Evolutionary conservation across 2,797 vertebrate species (phyloP), one percentile per base, ranked within the genome.

Genomic region (Falco columbarius): DNA sequence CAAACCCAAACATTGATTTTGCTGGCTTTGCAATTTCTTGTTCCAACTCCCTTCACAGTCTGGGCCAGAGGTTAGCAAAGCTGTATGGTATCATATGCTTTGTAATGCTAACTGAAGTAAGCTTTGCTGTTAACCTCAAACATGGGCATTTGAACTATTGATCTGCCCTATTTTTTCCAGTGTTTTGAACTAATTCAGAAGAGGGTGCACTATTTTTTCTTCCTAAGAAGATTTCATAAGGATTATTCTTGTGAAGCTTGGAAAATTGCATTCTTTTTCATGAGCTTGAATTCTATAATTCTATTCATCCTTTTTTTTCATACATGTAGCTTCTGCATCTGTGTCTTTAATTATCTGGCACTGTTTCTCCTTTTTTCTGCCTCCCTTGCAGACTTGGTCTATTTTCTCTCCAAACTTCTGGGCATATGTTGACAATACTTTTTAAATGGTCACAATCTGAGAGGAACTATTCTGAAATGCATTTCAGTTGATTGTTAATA

Each of bases 401-500:
- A 85, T 93, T 97, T 95, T 89, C 81, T 86, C 65, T 91, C 65
- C 54, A 85, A 93, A 91, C 71, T 94, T 95, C 93, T 96, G 92
- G 90, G 84, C 81, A 93, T 86, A 76, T 89, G 90, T 91, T 95
- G 81, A 93, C 81, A 96, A 94, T 81, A 77, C 71, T 81, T 95
- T 95, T 94, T 72, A 91, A 97, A 95, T 92, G 95, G 93, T 75
- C 96, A 96, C 90, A 95, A 38, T 95, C 90, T 83, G 83, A 95
- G 83, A 97, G 56, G 75, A 97, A 51, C 97, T 95, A 82, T 96
- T 97, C 92, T 83, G 81, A 94, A 96, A 97, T 72, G 92, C 95
- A 95, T 95, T 97, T 97, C 92, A 95, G 86, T 92, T 96, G 94
- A 96, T 92, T 97, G 95, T 96, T 97, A 95, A 95, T 96, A 96